phyloP scores from a whole-genome alignment of 2,113 vertebrate genomes.

The Illadopsis cleaveri region DNA sequence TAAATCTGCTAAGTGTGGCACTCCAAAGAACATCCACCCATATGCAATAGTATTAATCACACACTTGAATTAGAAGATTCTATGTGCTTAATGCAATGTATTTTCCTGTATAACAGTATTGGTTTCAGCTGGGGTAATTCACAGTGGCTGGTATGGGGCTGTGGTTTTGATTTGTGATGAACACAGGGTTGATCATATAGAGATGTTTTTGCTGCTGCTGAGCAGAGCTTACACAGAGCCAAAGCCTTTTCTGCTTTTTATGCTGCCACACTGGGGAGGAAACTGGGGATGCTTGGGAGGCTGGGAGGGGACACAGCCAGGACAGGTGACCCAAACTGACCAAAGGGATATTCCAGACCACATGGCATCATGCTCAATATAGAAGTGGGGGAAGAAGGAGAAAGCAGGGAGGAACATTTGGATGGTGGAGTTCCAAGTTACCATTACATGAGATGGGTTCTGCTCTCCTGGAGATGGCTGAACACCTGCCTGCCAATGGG shows the following conservation, averaged over 20 bases:
- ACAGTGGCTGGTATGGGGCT: neutral
- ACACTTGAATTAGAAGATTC: neutral
- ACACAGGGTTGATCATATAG: rapidly evolving
- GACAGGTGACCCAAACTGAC: neutral
- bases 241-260: neutral
- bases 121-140: neutral
- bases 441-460: rapidly evolving
- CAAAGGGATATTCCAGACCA: neutral
- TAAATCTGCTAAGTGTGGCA: neutral
- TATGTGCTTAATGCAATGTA: neutral
- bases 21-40: neutral
- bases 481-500: neutral
- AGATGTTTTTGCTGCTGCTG: neutral
- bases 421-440: too few relatives aligned
- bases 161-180: neutral
- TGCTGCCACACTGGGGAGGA: rapidly evolving
- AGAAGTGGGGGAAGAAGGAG: neutral
- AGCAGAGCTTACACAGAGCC: neutral
- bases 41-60: neutral
- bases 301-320: neutral
- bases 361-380: rapidly evolving
- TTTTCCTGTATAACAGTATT: neutral
- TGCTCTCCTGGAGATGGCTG: neutral
- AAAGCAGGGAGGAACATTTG: neutral
- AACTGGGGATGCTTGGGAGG: neutral